phyloP scores from a whole-genome alignment of 2,888 invertebrate genomes.

The Leucoptera coffeella region DNA sequence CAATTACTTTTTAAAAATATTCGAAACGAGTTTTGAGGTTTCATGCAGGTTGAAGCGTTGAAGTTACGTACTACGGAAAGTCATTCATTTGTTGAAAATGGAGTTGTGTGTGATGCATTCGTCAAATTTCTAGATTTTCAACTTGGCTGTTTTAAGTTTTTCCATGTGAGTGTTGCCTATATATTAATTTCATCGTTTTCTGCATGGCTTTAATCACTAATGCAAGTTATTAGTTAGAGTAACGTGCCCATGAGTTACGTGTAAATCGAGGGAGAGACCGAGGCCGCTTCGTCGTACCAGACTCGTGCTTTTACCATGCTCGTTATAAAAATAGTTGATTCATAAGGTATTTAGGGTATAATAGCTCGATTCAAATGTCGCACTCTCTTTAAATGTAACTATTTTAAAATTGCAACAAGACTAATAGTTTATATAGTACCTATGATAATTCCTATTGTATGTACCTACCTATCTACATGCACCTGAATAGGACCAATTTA shows the following conservation, averaged over 20 bases:
- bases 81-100: constrained; percentile 50
- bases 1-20: too few species aligned
- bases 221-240: constrained; percentile 11
- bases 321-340: constrained; percentile 10
- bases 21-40: too few species aligned
- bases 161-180: constrained; percentile 20
- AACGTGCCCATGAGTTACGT: constrained; percentile 14
- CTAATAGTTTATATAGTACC: too few species aligned
- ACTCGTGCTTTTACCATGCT: constrained; percentile 25
- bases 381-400: too few species aligned
- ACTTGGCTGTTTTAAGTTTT: constrained; percentile 30
- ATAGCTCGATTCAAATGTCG: too few species aligned
- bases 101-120: constrained; percentile 38
- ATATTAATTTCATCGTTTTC: constrained; percentile 22
- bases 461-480: too few species aligned
- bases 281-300: constrained; percentile 19
- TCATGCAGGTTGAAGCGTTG: constrained; percentile 1
- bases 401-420: too few species aligned
- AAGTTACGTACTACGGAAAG: constrained; percentile 17
- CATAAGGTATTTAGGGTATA: too few species aligned
- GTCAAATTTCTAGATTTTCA: constrained; percentile 33
- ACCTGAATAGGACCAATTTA: too few species aligned
- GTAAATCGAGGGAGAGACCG: constrained; percentile 48
- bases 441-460: too few species aligned
- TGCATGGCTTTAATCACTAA: constrained; percentile 13